Evolutionary conservation across 2,113 vertebrate genomes (phyloP).

Genomic region (Oreocharis arfaki): DNA sequence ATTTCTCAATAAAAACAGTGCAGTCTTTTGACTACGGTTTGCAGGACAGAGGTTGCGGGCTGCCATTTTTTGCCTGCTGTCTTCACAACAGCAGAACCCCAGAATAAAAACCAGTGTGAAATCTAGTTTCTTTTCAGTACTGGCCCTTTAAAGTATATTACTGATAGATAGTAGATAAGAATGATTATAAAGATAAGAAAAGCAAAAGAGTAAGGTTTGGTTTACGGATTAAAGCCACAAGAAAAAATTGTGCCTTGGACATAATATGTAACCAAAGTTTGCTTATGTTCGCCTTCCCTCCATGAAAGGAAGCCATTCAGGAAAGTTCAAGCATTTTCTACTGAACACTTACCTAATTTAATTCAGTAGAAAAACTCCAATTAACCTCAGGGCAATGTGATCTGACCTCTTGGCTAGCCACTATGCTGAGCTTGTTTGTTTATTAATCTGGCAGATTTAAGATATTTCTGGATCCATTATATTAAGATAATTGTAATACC

Average conservation of each 20-base stretch:
- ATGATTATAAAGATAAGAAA: neutral
- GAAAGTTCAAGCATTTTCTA: conserved; percentile 2
- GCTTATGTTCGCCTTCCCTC: neutral
- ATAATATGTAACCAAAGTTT: neutral
- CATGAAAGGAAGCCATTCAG: conserved; percentile 3
- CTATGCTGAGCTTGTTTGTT: conserved; percentile 48
- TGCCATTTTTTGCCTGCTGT: neutral
- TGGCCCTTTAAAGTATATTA: neutral
- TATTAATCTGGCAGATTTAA: conserved; percentile 35
- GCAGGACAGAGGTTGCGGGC: neutral
- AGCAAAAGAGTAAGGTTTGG: neutral
- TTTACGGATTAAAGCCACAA: neutral
- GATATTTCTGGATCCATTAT: conserved; percentile 13
- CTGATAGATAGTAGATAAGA: neutral
- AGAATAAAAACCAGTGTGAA: neutral
- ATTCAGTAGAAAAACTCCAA: conserved; percentile 56
- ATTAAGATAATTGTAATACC: conserved; percentile 15
- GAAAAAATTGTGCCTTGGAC: neutral
- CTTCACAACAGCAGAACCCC: neutral
- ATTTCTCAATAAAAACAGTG: neutral
- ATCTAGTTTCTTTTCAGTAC: neutral
- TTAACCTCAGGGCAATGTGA: conserved; percentile 27
- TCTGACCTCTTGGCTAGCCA: conserved; percentile 12
- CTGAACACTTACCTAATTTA: conserved; percentile 28
- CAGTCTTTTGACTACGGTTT: neutral